Conservation (phyloP, 2,797 vertebrate genomes). For the Macrochelys suwanniensis region DNA sequence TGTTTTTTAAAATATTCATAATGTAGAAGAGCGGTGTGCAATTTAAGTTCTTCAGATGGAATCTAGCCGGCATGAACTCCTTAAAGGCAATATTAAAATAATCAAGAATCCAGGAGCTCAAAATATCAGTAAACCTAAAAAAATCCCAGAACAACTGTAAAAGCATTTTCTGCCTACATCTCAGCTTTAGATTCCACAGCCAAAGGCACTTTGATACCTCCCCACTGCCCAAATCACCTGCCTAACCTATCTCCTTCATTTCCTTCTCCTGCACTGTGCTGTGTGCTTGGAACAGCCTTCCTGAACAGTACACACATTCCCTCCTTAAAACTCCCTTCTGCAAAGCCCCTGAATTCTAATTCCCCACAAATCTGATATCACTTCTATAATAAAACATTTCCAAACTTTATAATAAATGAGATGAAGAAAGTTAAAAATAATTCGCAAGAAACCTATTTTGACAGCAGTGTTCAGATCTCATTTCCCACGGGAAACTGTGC, state of each 20-base stretch:
- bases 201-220: not conserved
- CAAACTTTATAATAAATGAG: not conserved
- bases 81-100: not conserved
- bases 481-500: not conserved
- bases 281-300: not conserved
- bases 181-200: not conserved
- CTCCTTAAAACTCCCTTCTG: not conserved
- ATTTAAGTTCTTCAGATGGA: not conserved
- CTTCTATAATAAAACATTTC: not conserved
- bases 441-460: not conserved
- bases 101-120: not conserved
- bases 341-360: not conserved
- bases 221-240: not conserved
- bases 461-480: not conserved
- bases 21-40: not conserved
- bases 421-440: not conserved
- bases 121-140: not conserved
- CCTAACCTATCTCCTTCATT: not conserved
- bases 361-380: not conserved
- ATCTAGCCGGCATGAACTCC: not conserved
- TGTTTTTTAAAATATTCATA: not conserved
- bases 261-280: not conserved
- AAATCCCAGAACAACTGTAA: not conserved
- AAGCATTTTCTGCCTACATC: not conserved
- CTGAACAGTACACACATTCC: not conserved